Evolutionary conservation across 2,797 vertebrate genomes (phyloP).

Genomic region (Chloroceryle inda): DNA sequence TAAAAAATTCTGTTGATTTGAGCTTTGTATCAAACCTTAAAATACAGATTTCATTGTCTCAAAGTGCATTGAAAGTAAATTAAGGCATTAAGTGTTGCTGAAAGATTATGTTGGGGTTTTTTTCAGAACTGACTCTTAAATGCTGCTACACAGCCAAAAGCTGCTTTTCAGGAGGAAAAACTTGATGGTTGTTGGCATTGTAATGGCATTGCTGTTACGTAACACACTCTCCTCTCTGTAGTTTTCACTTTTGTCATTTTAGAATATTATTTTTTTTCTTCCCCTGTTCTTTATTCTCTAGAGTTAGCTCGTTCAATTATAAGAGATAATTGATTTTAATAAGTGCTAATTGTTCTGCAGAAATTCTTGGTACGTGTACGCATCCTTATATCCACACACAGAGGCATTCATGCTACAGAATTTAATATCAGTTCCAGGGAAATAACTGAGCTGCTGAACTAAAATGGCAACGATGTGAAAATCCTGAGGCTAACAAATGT

Average conservation of each 20-base stretch:
- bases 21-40: conserved; percentile 2
- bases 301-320: not conserved
- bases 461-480: not conserved
- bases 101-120: not conserved
- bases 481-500: not conserved
- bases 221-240: not conserved
- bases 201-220: not conserved
- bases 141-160: not conserved
- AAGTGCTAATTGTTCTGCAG: conserved; percentile 27
- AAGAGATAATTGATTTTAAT: conserved; percentile 34
- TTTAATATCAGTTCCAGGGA: not conserved
- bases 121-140: not conserved
- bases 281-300: not conserved
- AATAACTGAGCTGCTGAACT: not conserved
- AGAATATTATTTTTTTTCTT: not conserved
- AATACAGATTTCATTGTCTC: conserved; percentile 21
- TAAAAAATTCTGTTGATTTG: conserved; percentile 16
- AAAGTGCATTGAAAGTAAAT: conserved; percentile 26
- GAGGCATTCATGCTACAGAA: not conserved
- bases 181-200: not conserved
- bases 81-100: conserved; percentile 19
- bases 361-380: not conserved
- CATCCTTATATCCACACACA: not conserved
- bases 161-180: not conserved
- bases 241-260: not conserved